Evolutionary conservation across 2,113 vertebrate species (phyloP).

Genomic region (Tetrao urogallus): DNA sequence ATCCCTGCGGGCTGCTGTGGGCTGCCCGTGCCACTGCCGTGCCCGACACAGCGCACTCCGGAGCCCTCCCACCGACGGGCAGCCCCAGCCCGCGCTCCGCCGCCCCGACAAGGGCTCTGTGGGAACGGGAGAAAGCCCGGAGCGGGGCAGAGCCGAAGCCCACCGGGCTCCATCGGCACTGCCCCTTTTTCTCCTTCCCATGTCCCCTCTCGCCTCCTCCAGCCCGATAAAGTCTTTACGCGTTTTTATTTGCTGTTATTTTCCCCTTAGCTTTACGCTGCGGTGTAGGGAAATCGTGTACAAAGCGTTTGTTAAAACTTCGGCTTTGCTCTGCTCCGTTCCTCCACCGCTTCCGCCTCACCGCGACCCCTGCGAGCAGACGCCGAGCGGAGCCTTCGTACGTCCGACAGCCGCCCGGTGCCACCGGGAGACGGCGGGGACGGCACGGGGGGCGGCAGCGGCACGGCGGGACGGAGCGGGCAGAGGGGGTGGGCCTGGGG

Average conservation of each 20-base stretch:
- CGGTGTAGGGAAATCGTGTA: neutral
- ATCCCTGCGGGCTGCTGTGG: neutral
- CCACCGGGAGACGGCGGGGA: neutral
- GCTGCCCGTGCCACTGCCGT: neutral
- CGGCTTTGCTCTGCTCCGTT: neutral
- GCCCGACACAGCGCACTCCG: neutral
- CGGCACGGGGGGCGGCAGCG: neutral
- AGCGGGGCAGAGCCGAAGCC: neutral
- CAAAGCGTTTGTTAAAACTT: neutral
- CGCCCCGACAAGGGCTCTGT: neutral
- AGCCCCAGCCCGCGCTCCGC: neutral
- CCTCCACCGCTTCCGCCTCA: neutral
- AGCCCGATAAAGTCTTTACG: neutral
- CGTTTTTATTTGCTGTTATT: neutral
- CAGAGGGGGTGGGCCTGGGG: neutral
- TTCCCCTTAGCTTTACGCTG: neutral
- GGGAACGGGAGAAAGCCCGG: neutral
- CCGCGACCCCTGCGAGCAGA: neutral
- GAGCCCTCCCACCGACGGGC: too few species aligned
- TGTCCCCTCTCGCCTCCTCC: neutral
- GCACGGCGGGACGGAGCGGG: too few species aligned
- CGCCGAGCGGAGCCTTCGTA: neutral
- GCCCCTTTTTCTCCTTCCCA: neutral
- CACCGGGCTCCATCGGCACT: neutral
- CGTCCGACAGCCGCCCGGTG: neutral